Conservation (phyloP, 1,140 invertebrate species). For the Macrotrachela quadricornifera region DNA sequence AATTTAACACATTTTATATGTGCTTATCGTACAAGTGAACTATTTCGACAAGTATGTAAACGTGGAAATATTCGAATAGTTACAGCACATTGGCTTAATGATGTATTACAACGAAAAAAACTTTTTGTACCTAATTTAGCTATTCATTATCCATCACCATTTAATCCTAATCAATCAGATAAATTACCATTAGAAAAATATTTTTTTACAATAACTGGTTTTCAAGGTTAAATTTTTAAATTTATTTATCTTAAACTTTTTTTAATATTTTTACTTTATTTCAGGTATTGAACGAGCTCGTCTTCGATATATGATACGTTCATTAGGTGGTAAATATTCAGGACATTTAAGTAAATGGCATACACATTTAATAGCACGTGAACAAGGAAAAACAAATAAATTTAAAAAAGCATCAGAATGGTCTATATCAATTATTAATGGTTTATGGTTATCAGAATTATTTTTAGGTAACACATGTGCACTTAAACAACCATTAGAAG, state of each 20-base stretch:
- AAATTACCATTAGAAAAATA: background rate
- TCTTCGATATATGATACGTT: constrained; percentile 58
- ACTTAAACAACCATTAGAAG: constrained; percentile 46
- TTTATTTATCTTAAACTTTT: too few relatives aligned
- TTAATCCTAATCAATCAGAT: constrained; percentile 37
- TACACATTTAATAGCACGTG: background rate
- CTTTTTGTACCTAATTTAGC: constrained; percentile 71
- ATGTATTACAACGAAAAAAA: constrained; percentile 57
- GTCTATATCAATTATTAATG: constrained; percentile 59
- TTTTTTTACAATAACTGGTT: background rate
- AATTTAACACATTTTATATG: too few relatives aligned
- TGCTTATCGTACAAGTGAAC: too few relatives aligned
- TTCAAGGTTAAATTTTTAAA: constrained; percentile 19
- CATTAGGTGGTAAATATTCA: constrained; percentile 55
- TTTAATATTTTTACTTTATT: constrained; percentile 64
- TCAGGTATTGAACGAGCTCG: constrained; percentile 53
- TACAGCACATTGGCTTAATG: constrained; percentile 77
- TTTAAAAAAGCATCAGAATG: constrained; percentile 71
- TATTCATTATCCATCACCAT: constrained; percentile 63
- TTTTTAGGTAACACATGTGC: constrained; percentile 63
- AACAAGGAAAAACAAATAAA: constrained; percentile 42
- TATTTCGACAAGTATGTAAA: too few relatives aligned
- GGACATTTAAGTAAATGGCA: background rate
- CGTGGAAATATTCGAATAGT: constrained; percentile 42
- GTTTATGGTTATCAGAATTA: constrained; percentile 75